Conservation (phyloP, 2,888 invertebrate species). For the Xanthorhoe spadicearia region DNA sequence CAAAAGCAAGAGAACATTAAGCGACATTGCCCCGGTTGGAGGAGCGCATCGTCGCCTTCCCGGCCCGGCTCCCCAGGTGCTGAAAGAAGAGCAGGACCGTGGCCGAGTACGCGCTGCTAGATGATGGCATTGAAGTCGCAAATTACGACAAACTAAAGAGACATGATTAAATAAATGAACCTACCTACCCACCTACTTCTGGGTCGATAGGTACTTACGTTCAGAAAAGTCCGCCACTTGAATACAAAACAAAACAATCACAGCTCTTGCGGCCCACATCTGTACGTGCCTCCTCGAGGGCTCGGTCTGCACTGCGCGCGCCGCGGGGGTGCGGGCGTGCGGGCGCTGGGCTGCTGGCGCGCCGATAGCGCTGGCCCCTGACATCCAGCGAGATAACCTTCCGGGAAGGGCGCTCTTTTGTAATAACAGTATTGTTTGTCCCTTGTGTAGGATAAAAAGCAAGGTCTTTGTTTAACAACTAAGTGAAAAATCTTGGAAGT, state of each 20-base stretch:
- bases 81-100: too few relatives aligned
- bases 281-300: neutral
- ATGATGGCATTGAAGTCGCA: too few relatives aligned
- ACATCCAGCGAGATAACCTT: conserved; percentile 36
- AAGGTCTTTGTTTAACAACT: conserved; percentile 14
- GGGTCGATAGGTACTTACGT: conserved; percentile 54
- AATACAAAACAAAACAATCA: conserved; percentile 50
- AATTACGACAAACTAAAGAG: too few relatives aligned
- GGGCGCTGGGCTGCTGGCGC: too few relatives aligned
- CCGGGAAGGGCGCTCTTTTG: conserved; percentile 21
- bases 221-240: conserved; percentile 53
- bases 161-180: too few relatives aligned
- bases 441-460: neutral
- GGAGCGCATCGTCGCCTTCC: too few relatives aligned
- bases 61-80: too few relatives aligned
- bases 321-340: too few relatives aligned
- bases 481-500: neutral
- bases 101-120: too few relatives aligned
- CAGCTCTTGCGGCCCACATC: conserved; percentile 15
- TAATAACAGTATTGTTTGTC: conserved; percentile 24
- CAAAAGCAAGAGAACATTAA: too few relatives aligned
- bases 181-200: too few relatives aligned
- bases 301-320: neutral
- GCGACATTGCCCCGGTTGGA: too few relatives aligned
- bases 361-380: conserved; percentile 21